These are phyloP conservation scores for Trichopoda pennipes DNA, from an alignment of 2,888 invertebrate species.

Conservation along the genomic window DNA sequence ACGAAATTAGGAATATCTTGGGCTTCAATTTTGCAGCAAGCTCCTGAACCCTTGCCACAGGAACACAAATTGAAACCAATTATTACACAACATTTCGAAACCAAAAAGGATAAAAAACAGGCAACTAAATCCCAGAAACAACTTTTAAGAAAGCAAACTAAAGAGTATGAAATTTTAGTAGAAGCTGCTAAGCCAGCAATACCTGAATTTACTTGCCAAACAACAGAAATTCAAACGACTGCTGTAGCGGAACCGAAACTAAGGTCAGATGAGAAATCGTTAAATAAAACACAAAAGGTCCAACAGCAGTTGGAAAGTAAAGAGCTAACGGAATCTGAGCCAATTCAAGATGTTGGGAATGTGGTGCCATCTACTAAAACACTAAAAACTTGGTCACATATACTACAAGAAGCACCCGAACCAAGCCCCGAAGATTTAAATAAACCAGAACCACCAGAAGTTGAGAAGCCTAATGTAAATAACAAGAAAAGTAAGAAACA, in stretches of 20 bases:
- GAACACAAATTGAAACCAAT: conserved; percentile 2
- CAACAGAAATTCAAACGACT: not conserved
- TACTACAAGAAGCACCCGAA: conserved; percentile 56
- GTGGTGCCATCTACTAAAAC: not conserved
- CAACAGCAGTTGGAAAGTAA: not conserved
- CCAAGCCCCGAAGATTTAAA: conserved; percentile 17
- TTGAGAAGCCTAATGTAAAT: conserved; percentile 23
- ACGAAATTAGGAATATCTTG: conserved; percentile 36
- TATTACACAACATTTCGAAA: conserved; percentile 7
- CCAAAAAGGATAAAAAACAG: conserved; percentile 30
- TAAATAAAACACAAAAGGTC: not conserved
- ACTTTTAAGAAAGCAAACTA: not conserved
- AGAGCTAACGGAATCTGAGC: conserved; percentile 1
- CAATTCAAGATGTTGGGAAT: not conserved
- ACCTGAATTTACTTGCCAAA: not conserved
- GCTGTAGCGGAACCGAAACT: conserved; percentile 3
- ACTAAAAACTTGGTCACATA: conserved; percentile 55
- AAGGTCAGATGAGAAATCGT: conserved; percentile 14
- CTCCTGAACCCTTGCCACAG: conserved; percentile 26
- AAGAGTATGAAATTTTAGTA: not conserved
- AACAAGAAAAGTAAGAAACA: conserved; percentile 35
- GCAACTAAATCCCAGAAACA: conserved; percentile 2
- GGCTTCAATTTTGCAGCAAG: conserved; percentile 57
- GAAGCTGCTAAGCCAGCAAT: not conserved
- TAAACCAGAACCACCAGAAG: conserved; percentile 23